These are phyloP conservation scores for Caenorhabditis uteleia DNA, from an alignment of 2,888 invertebrate genomes.

Conservation along the genomic window DNA sequence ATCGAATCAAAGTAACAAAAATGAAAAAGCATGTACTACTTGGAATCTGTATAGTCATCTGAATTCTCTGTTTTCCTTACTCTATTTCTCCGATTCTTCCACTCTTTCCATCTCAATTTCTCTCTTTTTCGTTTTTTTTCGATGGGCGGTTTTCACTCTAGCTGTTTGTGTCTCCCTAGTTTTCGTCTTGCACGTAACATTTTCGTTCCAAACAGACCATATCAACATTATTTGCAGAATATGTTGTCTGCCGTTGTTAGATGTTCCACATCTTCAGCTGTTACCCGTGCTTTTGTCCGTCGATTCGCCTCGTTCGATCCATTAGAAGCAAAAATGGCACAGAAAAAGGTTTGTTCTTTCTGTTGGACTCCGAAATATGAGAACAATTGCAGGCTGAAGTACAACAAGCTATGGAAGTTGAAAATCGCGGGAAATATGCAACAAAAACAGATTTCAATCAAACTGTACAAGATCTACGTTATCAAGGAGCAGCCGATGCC, in stretches of 20 bases:
- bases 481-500: conserved; percentile 34
- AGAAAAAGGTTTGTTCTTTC: conserved; percentile 16
- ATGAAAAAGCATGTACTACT: too few species aligned
- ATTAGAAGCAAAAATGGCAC: conserved; percentile 40
- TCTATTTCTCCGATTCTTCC: conserved; percentile 2
- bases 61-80: neutral
- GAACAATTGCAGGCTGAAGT: conserved; percentile 27
- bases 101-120: too few species aligned
- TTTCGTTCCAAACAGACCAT: neutral
- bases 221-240: conserved; percentile 7
- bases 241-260: conserved; percentile 17
- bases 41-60: conserved; percentile 1
- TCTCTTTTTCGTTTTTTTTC: neutral
- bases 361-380: conserved; percentile 19
- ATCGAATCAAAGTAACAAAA: too few species aligned
- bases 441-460: conserved; percentile 44
- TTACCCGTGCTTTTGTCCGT: conserved; percentile 20
- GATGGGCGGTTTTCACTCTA: conserved; percentile 25
- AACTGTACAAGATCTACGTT: conserved; percentile 34
- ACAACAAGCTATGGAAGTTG: conserved; percentile 9
- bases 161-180: neutral
- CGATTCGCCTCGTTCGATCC: conserved; percentile 33
- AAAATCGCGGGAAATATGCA: conserved; percentile 26
- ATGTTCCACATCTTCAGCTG: conserved; percentile 9
- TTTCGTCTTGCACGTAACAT: too few species aligned